Percentiles rank a stretch among this genome's conserved stretches.
Evolutionary conservation across 2,888 invertebrate species (phyloP).

Genomic region (Choristoneura rosaceana): DNA sequence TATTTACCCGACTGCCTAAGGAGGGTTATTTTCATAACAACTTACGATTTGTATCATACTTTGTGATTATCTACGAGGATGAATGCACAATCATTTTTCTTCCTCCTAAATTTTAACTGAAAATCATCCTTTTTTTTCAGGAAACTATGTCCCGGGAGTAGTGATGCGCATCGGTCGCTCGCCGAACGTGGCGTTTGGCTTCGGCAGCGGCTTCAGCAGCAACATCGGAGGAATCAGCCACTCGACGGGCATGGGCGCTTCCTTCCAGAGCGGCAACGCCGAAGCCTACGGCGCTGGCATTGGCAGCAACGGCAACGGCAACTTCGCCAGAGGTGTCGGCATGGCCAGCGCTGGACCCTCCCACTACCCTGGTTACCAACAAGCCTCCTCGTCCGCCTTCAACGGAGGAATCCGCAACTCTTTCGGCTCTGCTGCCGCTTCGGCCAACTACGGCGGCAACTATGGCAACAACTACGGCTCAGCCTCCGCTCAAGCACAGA

Average conservation of each 20-base stretch:
- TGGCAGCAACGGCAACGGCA: constrained; percentile 56
- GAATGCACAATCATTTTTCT: background rate
- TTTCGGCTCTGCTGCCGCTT: constrained; percentile 56
- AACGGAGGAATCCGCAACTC: constrained; percentile 52
- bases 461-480: constrained; percentile 61
- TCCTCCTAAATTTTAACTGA: background rate
- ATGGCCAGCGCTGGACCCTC: constrained; percentile 61
- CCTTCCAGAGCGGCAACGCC: constrained; percentile 68
- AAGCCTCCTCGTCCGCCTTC: constrained; percentile 46
- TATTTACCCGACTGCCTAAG: too few relatives aligned
- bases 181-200: constrained; percentile 72
- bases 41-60: background rate
- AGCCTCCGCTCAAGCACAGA: constrained; percentile 62
- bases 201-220: constrained; percentile 75
- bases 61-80: background rate
- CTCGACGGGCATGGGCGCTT: constrained; percentile 67
- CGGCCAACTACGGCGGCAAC: constrained; percentile 63
- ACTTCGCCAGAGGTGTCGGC: constrained; percentile 67
- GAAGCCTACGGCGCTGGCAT: constrained; percentile 68
- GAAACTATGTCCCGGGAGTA: constrained; percentile 51
- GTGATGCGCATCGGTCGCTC: constrained; percentile 63
- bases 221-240: constrained; percentile 76
- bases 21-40: too few relatives aligned
- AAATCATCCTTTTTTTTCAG: constrained; percentile 2
- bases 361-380: constrained; percentile 45